These are phyloP conservation scores for Mormyrops attenuatus DNA, from an alignment of 2,797 vertebrate species.

Conservation along the genomic window DNA sequence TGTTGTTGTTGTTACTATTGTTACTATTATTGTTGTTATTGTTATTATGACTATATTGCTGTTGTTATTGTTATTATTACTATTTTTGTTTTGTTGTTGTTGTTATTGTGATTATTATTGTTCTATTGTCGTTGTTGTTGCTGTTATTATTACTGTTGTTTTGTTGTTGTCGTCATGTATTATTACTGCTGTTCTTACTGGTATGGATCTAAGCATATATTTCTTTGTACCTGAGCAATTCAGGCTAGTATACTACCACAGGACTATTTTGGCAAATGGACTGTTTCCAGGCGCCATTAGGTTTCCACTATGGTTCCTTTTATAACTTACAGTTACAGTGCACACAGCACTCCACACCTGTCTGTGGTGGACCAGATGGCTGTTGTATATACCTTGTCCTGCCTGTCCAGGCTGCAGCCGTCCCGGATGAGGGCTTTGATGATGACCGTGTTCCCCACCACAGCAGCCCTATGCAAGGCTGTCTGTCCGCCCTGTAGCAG, in stretches of 20 bases:
- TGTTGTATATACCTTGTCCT: constrained; percentile 71
- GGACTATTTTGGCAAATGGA: neutral
- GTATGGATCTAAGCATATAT: neutral
- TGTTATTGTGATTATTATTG: neutral
- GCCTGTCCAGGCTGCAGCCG: constrained; percentile 81
- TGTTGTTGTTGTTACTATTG: neutral
- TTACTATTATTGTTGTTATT: neutral
- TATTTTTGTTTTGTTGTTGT: neutral
- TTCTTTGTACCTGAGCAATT: neutral
- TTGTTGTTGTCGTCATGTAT: neutral
- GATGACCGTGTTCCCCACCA: constrained; percentile 71
- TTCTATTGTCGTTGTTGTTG: too few relatives aligned
- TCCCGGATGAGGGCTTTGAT: constrained; percentile 74
- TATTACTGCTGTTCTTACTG: neutral
- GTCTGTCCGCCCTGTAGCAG: constrained; percentile 66
- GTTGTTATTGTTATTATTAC: too few relatives aligned
- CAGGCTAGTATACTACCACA: neutral
- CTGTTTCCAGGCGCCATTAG: neutral
- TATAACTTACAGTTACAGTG: neutral
- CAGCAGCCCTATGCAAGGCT: constrained; percentile 74
- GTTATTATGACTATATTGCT: too few relatives aligned
- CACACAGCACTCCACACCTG: neutral
- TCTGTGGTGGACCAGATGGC: neutral
- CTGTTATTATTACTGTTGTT: too few relatives aligned
- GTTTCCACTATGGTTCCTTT: neutral